Evolutionary conservation across 2,888 invertebrate genomes (phyloP), one percentile per base, ranked within the genome.

Genomic region (Agrenia bidenticulata): DNA sequence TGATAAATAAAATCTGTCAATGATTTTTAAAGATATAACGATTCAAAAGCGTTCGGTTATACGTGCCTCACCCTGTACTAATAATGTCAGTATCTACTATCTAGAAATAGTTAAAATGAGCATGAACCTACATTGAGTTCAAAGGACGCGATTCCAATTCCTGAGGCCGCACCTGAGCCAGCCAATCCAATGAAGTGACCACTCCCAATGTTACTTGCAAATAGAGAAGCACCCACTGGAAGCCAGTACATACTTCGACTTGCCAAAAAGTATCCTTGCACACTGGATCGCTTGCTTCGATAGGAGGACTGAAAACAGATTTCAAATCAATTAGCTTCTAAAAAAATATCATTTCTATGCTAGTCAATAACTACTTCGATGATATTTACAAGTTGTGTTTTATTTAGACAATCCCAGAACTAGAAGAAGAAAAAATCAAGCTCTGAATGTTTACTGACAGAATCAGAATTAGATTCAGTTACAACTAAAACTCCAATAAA

Each of bases 141-240:
- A 78, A 82, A 83, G 5, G 82, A 81, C 1, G 81, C 83, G 13
- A 82, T 82, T 27, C 81, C 80, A 61, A 83, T 81, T 4, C 83
- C 83, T 24, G 78, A 76, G 1, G 81, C 81, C 1, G 82, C 81
- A 7, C 81, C 82, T 1, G 81, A 81, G 5, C 82, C 82, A 1
- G 82, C 81, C 59, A 83, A 76, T 41, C 83, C 83, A 66, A 83
- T 82, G 76, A 83, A 83, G 75, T 83, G 83, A 53, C 82, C 82
- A 49, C 81, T 81, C 4, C 82, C 82, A 65, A 83, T 82, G 76
- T 83, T 83, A 61, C 81, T 81, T 21, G 82, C 82, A 76, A 83
- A 83, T 58, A 83, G 73, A 4, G 82, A 82, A 5, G 82, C 81
- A n/a, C 82, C 82, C 5, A 83, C 82, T 60, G 81, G 81, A 26